Base-by-base conservation (phyloP, 2,888 invertebrate genomes). In the Acleris sparsana region DNA sequence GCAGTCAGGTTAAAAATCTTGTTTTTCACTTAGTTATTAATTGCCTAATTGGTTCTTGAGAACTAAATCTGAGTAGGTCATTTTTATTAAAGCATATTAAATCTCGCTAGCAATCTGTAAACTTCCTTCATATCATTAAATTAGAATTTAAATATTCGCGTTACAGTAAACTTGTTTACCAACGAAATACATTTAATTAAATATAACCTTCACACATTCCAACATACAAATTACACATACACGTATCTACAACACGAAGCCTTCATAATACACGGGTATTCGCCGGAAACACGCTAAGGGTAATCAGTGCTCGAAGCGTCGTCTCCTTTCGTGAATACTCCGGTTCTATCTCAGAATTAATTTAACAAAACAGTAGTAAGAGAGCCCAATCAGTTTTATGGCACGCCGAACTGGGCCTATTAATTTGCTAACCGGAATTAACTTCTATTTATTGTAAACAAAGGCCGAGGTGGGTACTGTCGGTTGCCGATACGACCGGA, bases 341-440 rank as follows among this genome's bases (percentile, higher is more conserved):
- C 39, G 20, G 55, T 57, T 63, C 49, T 57, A 58, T 43, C 49
- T 48, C 55, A 25, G 70, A 71, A 72, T 76, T 73, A 74, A 76
- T 75, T 76, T 71, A 73, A 72, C 72, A 72, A 73, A 75, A 75
- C 73, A 73, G 69, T 69, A 48, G 68, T 69, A 68, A 69, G 63
- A 67, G 72, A 69, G 61, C 57, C 61, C 73, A 74, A 74, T 75
- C 73, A 74, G 67, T 70, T 72, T 72, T 72, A 75, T 69, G 64
- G 71, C 67, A 57, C 64, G 55, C 46, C 56, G 63, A 62, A 68
- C 63, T 64, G 61, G 53, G 68, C 68, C 68, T 67, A 72, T 73
- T 75, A 73, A 71, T 70, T 70, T 64, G 55, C 43, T 57, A 53
- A 59, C 48, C 51, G 53, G 51, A 69, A 67, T 68, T 66, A 62